Base-by-base conservation (phyloP, 2,888 invertebrate species). In the Drosophila paracracens region DNA sequence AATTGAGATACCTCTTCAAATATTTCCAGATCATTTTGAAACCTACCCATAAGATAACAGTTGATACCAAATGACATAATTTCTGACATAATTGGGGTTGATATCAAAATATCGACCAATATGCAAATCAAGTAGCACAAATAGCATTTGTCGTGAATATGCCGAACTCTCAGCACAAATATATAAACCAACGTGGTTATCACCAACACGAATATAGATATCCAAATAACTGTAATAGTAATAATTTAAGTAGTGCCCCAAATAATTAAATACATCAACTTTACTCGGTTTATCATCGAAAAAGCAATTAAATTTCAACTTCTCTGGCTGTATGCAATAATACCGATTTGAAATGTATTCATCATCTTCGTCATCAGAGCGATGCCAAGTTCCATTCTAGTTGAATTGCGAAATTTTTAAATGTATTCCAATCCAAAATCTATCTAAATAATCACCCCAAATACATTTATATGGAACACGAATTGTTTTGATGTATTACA, bases 161-260 rank as follows among this genome's bases (percentile, higher is more conserved):
- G 29, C 29, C 7, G 29, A 29, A 29, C 29, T 7, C 0, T 29
- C 7, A 29, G 29, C 29, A 29, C 29, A 29, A 29, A 29, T 29
- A 29, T 29, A 7, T 29, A 29, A 7, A 29, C 29, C 29, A 95
- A 31, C 2, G 40, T 61, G 1, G 38, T 61, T 4, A 25, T 16
- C 31, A 52, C 2, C 61, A 61, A 11, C 1, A n/a, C 3, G 7
- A 38, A 25, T 3, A 51, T 6, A 16, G 40, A 38, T 16, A 10
- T 21, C 2, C 31, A 29, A 13, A 25, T 11, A 11, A 25, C 60
- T 61, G 51, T 0, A 51, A 52, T 1, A 2, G 4, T 8, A 52
- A 27, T 16, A 8, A 1, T 29, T 29, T 4, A 10, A n/a, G 10
- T 27, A 18, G 11, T 18, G 27, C 16, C 16, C 1, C 3, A 16